Base-by-base conservation (phyloP, 1,140 invertebrate species). In the Drosophila ercepeae region DNA sequence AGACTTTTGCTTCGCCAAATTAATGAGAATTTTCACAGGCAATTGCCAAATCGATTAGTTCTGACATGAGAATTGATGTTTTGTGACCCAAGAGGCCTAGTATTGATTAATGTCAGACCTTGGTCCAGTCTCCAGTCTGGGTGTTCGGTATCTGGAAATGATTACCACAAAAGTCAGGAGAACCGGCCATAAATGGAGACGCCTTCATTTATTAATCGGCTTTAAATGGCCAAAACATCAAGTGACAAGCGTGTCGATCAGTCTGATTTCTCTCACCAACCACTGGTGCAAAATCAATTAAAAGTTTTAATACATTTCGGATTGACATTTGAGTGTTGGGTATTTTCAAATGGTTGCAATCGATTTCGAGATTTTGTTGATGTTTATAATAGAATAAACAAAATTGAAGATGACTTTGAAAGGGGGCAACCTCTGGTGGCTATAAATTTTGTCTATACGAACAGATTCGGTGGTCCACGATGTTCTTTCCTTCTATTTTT, bases 1-100 rank as follows among this genome's bases (percentile, higher is more conserved):
- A 13, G 2, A 48, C 59, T 19, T 39, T 44, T 60, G 44, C 52
- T 42, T 41, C 18, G 44, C 32, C 49, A 57, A 67, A 61, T 75
- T 74, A 83, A 82, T 82, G 78, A 65, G 74, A 42, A 69, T 64
- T 70, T 82, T 77, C 73, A 72, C 64, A 44, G 13, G 14, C 55
- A 79, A 79, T 81, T 72, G 77, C 14, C 42, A 42, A 39, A 52
- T 41, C 69, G 74, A 70, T 83, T 78, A 54, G 69, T 74, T 69
- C 27, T 34, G 60, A 44, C 63, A 65, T n/a, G 36, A 16, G 58
- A 64, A 51, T 67, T 44, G 46, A 67, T 67, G 45, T 42, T 41
- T 4, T 19, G 19, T 19, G 19, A 6, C 60, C 13, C 14, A 23
- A 68, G 16, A 68, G 48, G 46, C 55, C 45, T 44, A 51, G 21